Base-by-base conservation (phyloP, 2,888 invertebrate genomes). In the Norana najaformis region DNA sequence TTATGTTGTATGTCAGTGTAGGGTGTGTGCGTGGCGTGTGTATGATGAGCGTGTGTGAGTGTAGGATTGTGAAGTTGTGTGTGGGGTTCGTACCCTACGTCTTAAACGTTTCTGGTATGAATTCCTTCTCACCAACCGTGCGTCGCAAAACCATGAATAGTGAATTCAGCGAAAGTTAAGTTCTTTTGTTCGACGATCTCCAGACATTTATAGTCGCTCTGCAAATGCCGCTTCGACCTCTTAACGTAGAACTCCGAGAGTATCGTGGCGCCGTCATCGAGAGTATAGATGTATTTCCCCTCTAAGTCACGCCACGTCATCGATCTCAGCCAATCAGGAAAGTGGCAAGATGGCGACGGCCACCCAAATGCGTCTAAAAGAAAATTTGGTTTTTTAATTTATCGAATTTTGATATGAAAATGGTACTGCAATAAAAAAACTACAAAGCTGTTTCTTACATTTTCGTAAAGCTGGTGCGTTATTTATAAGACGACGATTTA, bases 101-200 rank as follows among this genome's bases (percentile, higher is more conserved):
- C n/a, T n/a, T 69, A 69, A 69, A 69, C n/a, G 8, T 69, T 69
- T 69, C n/a, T n/a, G 69, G 69, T 69, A 69, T 69, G 69, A 69
- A 69, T n/a, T 69, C 69, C 37, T 85, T 85, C 85, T 85, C 85
- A 85, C 85, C 85, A 85, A 85, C 85, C 85, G 85, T 85, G 85
- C 85, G 85, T 85, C 37, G 36, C 85, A 85, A 36, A 37, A 36
- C 36, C 85, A 30, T 35, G 85, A 85, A 85, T 37, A 18, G 85
- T 85, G 37, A 36, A 1, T 85, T 85, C 85, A 85, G 85, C 85
- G 36, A 85, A 35, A 18, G 36, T 85, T 6, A 35, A 85, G 35
- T 85, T 85, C 36, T 69, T 30, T n/a, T 36, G 5, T 1, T 35
- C 85, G 16, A 35, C 37, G 35, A 85, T n/a, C 8, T 85, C 36